Conservation (phyloP, 2,888 invertebrate species). For the Lathronympha strigana region DNA sequence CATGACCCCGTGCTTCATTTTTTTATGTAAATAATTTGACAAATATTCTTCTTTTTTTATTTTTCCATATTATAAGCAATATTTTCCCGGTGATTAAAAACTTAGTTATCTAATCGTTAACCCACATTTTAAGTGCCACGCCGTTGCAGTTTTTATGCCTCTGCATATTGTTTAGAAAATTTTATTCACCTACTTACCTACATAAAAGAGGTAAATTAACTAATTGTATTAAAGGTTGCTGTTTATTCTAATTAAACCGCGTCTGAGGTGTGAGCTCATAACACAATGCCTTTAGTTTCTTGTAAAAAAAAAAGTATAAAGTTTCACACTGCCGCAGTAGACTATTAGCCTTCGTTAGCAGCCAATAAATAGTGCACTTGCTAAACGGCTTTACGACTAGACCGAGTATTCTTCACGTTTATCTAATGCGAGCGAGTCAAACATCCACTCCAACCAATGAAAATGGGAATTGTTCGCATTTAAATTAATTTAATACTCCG, state of each 20-base stretch:
- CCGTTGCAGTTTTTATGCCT: too few relatives aligned
- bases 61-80: too few relatives aligned
- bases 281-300: constrained; percentile 23
- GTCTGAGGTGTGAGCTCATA: constrained; percentile 21
- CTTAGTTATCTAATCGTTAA: too few relatives aligned
- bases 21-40: neutral
- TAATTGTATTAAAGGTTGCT: constrained; percentile 1
- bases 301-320: constrained; percentile 17
- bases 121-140: too few relatives aligned
- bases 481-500: too few relatives aligned
- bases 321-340: constrained; percentile 53
- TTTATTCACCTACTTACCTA: too few relatives aligned
- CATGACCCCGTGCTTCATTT: constrained; percentile 55
- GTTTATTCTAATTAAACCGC: constrained; percentile 18
- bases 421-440: neutral
- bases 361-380: constrained; percentile 72
- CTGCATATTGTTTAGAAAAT: constrained; percentile 1
- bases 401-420: neutral
- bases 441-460: neutral
- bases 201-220: too few relatives aligned
- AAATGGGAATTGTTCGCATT: neutral
- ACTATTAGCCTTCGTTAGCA: constrained; percentile 74
- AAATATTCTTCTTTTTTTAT: too few relatives aligned
- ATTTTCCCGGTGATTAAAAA: too few relatives aligned
- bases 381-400: constrained; percentile 64